These are phyloP conservation scores for Oreochromis aureus DNA, from an alignment of 2,113 vertebrate genomes.

Conservation along the genomic window DNA sequence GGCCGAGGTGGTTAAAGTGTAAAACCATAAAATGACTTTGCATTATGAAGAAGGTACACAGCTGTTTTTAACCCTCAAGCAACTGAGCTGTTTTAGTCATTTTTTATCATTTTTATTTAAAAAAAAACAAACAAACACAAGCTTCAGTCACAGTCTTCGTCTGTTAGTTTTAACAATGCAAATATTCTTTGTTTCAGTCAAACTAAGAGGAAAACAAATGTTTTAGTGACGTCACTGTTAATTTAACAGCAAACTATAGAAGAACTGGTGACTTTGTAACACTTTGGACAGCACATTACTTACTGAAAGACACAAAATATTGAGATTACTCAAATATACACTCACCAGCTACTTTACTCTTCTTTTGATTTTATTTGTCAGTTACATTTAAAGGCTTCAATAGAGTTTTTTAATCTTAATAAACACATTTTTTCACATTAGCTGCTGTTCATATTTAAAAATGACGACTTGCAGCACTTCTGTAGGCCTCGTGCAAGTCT, in stretches of 20 bases:
- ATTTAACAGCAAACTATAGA: background rate
- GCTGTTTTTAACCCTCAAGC: background rate
- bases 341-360: background rate
- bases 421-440: background rate
- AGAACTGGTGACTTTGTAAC: background rate
- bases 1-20: background rate
- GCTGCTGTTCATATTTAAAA: background rate
- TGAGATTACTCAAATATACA: background rate
- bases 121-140: background rate
- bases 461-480: background rate
- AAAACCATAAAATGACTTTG: background rate
- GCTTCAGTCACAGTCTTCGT: accelerated
- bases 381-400: background rate
- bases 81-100: background rate
- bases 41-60: background rate
- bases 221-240: accelerated
- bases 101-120: background rate
- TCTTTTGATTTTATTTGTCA: background rate
- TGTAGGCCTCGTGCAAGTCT: background rate
- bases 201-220: background rate
- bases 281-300: background rate
- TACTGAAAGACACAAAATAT: background rate
- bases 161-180: background rate
- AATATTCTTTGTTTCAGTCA: background rate
- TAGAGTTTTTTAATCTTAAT: background rate